Base-by-base conservation (phyloP, 1,140 invertebrate genomes). In the Aricia agestis region DNA sequence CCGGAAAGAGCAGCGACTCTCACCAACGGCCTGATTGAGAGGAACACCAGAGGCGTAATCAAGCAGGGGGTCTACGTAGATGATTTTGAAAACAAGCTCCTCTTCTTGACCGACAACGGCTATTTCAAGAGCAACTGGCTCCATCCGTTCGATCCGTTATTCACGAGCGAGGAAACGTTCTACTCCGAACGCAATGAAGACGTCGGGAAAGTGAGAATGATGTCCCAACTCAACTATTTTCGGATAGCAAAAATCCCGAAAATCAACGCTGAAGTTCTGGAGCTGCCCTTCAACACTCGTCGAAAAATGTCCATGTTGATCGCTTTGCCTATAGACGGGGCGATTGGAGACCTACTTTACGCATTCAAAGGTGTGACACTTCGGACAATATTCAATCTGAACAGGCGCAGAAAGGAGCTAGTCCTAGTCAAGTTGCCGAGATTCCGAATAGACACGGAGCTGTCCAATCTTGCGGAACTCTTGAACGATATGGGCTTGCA, bases 101-200 rank as follows among this genome's bases (percentile, higher is more conserved):
- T 96, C 13, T 77, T 97, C 1, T 84, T 96, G 57, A 93, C 93
- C 9, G 96, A 95, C 75, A 93, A 93, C 1, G 85, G 96, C 25
- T 95, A 95, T 78, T 96, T 97, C 84, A 96, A 95, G 84, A 95
- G 94, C 58, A 81, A 82, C 1, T 97, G 96, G 96, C 81, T 89
- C 45, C 85, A 83, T 7, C 90, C 93, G 0, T 97, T 97, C 76
- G 92, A 95, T 74, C 83, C 82, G 18, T 80, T 80, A 0, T 80
- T 81, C 0, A 96, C 95, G 0, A 73, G 72, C n/a, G 61, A n/a
- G 5, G 83, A 87, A 61, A 70, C 74, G 1, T 93, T 93, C 75
- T 92, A 88, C 71, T 82, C 84, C 5, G 80, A 88, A 19, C 75
- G 78, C 19, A 82, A 83, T 25, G 70, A 74, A 5, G 58, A 74